Percentiles rank a stretch among this genome's conserved stretches.
phyloP scores from a whole-genome alignment of 1,140 invertebrate species.

The Ostrea denselamellosa region DNA sequence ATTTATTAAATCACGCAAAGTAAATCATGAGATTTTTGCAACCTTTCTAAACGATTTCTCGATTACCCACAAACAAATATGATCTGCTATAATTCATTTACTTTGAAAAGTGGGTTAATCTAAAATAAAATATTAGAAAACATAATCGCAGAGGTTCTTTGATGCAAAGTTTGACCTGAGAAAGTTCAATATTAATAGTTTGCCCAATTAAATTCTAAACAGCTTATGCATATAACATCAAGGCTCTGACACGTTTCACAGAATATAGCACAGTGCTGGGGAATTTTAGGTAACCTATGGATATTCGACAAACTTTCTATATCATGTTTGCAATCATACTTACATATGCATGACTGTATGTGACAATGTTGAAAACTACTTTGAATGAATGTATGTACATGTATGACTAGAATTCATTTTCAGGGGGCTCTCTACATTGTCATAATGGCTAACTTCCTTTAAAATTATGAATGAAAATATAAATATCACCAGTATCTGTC shows the following conservation, averaged over 20 bases:
- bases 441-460: too few relatives aligned
- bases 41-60: not conserved
- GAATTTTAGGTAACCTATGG: too few relatives aligned
- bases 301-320: too few relatives aligned
- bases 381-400: too few relatives aligned
- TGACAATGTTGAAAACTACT: too few relatives aligned
- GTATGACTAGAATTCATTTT: too few relatives aligned
- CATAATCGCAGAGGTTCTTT: not conserved
- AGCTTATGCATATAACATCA: not conserved
- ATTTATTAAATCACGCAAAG: slow-evolving; percentile 14
- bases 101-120: not conserved
- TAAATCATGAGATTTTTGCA: not conserved
- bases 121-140: not conserved
- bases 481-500: too few relatives aligned
- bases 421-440: too few relatives aligned
- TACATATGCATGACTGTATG: too few relatives aligned
- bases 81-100: not conserved
- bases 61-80: not conserved
- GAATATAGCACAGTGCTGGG: too few relatives aligned
- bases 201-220: not conserved
- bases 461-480: too few relatives aligned
- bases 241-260: not conserved
- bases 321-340: too few relatives aligned
- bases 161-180: not conserved
- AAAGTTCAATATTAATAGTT: not conserved